Conservation (phyloP, 2,888 invertebrate species). For the Nebria brevicollis region DNA sequence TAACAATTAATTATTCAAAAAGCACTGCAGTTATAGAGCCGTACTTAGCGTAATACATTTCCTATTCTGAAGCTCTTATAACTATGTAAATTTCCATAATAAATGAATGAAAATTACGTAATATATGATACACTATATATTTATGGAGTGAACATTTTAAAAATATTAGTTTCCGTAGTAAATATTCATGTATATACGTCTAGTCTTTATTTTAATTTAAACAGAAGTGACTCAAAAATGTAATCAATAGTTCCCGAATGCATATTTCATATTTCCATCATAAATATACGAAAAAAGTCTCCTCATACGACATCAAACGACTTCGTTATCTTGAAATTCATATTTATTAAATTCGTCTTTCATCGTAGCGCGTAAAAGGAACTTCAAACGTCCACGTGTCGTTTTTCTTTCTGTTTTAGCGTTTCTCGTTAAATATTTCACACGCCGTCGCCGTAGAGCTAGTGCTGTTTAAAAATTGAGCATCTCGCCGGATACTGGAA, state of each 20-base stretch:
- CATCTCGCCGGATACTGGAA: constrained; percentile 1
- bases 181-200: neutral
- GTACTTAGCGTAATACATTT: neutral
- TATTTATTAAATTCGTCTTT: neutral
- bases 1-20: neutral
- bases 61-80: neutral
- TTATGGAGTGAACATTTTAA: neutral
- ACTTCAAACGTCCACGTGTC: neutral
- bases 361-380: neutral
- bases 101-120: neutral
- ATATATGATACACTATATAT: neutral
- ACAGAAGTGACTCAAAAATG: neutral
- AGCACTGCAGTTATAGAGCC: neutral
- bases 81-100: neutral
- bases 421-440: constrained; percentile 1
- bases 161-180: neutral
- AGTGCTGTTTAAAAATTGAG: constrained; percentile 42
- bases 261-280: neutral
- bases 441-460: neutral
- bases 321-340: neutral
- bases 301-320: neutral
- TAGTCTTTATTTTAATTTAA: neutral
- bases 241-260: neutral
- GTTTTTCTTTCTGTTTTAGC: neutral
- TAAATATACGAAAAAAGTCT: neutral